Conservation (phyloP, 2,888 invertebrate genomes). For the Heterodera filipjevi region DNA sequence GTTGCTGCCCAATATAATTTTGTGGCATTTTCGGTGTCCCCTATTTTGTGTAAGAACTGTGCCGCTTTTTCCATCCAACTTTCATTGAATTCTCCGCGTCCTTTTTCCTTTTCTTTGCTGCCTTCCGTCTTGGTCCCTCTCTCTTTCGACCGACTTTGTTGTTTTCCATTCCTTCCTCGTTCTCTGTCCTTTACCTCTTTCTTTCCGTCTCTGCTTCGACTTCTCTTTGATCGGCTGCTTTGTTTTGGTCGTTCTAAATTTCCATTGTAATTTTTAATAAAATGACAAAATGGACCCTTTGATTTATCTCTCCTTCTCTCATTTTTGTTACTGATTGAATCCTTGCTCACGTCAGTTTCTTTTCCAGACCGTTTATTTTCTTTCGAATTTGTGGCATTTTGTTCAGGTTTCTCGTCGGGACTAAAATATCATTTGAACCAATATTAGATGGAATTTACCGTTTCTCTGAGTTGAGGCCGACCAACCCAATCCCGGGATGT, state of each 20-base stretch:
- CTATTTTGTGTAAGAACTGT: neutral
- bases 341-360: neutral
- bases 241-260: neutral
- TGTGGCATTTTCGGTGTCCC: constrained; percentile 5
- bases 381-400: neutral
- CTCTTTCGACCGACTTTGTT: constrained; percentile 6
- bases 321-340: neutral
- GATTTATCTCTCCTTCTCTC: neutral
- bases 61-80: neutral
- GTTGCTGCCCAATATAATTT: constrained; percentile 15
- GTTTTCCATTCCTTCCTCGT: neutral
- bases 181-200: neutral
- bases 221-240: neutral
- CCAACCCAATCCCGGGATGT: neutral
- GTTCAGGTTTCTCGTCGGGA: neutral
- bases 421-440: neutral
- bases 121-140: neutral
- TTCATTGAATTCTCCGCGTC: neutral
- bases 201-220: neutral
- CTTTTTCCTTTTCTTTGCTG: neutral
- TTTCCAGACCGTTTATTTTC: neutral
- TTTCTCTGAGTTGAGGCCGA: neutral
- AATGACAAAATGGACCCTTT: neutral
- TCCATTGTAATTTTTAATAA: neutral
- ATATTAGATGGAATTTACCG: neutral